Evolutionary conservation across 2,113 vertebrate genomes (phyloP).

Genomic region (Holacanthus passer): DNA sequence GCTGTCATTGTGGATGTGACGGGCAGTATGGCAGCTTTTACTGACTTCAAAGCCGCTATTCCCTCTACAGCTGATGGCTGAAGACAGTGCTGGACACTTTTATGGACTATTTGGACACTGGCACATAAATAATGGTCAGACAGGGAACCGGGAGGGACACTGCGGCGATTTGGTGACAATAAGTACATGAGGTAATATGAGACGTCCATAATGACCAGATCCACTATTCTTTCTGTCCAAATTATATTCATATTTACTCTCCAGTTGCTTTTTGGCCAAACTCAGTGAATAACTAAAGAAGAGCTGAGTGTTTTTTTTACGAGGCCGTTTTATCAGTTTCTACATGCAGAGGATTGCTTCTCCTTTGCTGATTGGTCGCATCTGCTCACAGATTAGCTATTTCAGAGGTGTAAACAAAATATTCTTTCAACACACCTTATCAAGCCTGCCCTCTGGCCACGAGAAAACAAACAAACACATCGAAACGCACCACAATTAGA

Average conservation of each 20-base stretch:
- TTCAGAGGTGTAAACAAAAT: slow-evolving; percentile 42
- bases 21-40: slow-evolving; percentile 32
- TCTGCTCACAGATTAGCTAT: slow-evolving; percentile 26
- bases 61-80: slow-evolving; percentile 36
- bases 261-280: neutral
- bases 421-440: slow-evolving; percentile 29
- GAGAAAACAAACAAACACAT: slow-evolving; percentile 32
- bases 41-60: slow-evolving; percentile 54
- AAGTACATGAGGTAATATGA: neutral
- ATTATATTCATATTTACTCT: neutral
- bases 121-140: slow-evolving; percentile 39
- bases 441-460: slow-evolving; percentile 20
- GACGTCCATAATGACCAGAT: neutral
- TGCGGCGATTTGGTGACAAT: slow-evolving; percentile 10
- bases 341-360: neutral
- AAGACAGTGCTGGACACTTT: slow-evolving; percentile 21
- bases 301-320: neutral
- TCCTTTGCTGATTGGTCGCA: slow-evolving; percentile 32
- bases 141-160: neutral
- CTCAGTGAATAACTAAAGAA: neutral
- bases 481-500: neutral
- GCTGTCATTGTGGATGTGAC: slow-evolving; percentile 29
- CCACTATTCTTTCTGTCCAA: neutral
- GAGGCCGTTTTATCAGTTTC: neutral
- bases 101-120: slow-evolving; percentile 37